Percentiles rank a stretch among this genome's conserved stretches.
phyloP scores from a whole-genome alignment of 2,888 invertebrate genomes.

The Scaptomyza caliginosa region DNA sequence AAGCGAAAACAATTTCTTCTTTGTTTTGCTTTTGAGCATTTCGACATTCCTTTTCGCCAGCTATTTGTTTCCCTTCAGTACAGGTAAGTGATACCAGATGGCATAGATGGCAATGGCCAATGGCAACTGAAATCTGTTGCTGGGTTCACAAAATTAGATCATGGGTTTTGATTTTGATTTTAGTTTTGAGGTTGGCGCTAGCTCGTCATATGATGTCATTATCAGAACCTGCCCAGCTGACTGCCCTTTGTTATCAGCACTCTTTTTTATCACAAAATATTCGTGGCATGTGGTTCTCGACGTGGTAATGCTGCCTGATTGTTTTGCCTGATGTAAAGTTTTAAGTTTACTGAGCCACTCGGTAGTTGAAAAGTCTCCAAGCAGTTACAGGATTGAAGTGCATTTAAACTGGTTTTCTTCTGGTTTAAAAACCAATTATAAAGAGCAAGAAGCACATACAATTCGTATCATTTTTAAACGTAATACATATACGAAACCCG shows the following conservation, averaged over 20 bases:
- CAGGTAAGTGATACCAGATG: constrained; percentile 51
- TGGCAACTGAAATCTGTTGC: constrained; percentile 31
- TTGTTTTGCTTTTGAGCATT: constrained; percentile 72
- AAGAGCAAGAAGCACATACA: background rate
- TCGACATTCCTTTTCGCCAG: constrained; percentile 46
- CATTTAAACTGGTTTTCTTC: too few species aligned
- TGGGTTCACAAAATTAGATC: constrained; percentile 69
- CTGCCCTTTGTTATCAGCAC: constrained; percentile 51
- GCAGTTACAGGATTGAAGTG: background rate
- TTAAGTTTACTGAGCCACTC: constrained; percentile 36
- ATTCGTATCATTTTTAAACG: background rate
- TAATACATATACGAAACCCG: constrained; percentile 4
- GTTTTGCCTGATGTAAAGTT: constrained; percentile 51
- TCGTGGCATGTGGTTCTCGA: constrained; percentile 60
- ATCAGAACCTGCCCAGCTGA: constrained; percentile 55
- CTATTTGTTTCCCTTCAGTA: constrained; percentile 40
- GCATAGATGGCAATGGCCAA: constrained; percentile 30
- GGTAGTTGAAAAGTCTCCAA: background rate
- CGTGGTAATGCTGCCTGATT: constrained; percentile 43
- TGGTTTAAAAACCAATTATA: too few species aligned
- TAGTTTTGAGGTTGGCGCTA: constrained; percentile 56
- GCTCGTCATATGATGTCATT: constrained; percentile 68
- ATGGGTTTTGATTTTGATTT: constrained; percentile 66
- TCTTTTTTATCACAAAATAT: constrained; percentile 59
- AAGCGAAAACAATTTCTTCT: constrained; percentile 81